Conservation (phyloP, 2,797 vertebrate species). For the Emys orbicularis region DNA sequence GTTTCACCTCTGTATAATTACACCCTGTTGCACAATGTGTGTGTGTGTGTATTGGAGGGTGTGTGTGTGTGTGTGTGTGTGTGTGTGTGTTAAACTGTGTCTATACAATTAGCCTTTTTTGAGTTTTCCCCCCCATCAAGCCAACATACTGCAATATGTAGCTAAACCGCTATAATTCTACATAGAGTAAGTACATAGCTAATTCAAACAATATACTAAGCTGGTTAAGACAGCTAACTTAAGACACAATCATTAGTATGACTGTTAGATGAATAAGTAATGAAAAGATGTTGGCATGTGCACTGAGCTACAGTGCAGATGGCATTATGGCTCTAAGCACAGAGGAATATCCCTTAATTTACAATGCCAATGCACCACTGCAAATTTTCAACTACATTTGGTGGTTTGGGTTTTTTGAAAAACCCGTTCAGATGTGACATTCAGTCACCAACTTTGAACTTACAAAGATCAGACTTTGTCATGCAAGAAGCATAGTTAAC, state of each 20-base stretch:
- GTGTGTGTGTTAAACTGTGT: neutral
- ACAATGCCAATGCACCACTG: constrained; percentile 15
- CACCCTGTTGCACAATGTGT: neutral
- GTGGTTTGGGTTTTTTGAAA: constrained; percentile 35
- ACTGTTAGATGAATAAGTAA: neutral
- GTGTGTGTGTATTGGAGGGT: neutral
- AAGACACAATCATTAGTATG: constrained; percentile 27
- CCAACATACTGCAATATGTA: neutral
- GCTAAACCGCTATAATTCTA: neutral
- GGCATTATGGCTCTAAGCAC: neutral
- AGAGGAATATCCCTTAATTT: constrained; percentile 50
- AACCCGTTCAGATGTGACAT: neutral
- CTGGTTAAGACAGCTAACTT: constrained; percentile 55
- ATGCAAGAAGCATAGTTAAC: neutral
- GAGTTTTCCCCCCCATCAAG: constrained; percentile 15
- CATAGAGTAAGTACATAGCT: neutral
- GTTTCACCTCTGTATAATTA: constrained; percentile 66
- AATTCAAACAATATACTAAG: constrained; percentile 47
- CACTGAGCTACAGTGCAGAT: neutral
- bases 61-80: neutral
- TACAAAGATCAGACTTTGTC: neutral
- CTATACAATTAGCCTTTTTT: constrained; percentile 17
- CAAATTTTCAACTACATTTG: constrained; percentile 19
- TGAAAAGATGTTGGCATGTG: constrained; percentile 65
- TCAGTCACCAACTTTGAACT: constrained; percentile 25